Evolutionary conservation across 2,888 invertebrate species (phyloP).

Genomic region (Atrina japonica): DNA sequence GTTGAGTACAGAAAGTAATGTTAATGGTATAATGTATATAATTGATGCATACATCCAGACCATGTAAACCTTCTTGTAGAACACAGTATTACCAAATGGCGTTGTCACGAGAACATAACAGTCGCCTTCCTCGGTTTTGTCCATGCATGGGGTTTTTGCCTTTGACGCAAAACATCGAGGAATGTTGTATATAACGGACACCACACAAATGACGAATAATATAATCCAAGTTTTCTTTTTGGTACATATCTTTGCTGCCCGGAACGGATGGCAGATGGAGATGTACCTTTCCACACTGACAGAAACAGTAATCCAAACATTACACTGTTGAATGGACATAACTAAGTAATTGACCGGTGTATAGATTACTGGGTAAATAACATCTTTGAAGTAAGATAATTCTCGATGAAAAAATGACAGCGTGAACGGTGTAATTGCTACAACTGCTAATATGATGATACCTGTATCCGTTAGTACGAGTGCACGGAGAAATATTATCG

Average conservation of each 20-base stretch:
- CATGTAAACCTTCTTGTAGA: conserved; percentile 65
- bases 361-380: conserved; percentile 72
- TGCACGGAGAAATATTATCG: conserved; percentile 70
- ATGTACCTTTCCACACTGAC: conserved; percentile 77
- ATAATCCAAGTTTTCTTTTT: conserved; percentile 67
- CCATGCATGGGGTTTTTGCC: conserved; percentile 25
- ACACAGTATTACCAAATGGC: conserved; percentile 57
- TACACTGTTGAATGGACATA: conserved; percentile 75
- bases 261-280: conserved; percentile 77
- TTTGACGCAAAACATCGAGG: conserved; percentile 70
- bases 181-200: conserved; percentile 71
- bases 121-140: background rate
- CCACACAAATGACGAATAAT: conserved; percentile 57
- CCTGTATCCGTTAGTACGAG: conserved; percentile 73
- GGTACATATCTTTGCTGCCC: conserved; percentile 67
- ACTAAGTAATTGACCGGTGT: conserved; percentile 70
- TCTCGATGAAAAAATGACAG: conserved; percentile 57
- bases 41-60: conserved; percentile 66
- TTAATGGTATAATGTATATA: conserved; percentile 69
- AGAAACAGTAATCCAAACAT: conserved; percentile 76
- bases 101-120: conserved; percentile 62
- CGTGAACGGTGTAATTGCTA: conserved; percentile 60
- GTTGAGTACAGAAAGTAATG: conserved; percentile 67
- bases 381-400: conserved; percentile 61
- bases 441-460: conserved; percentile 58